Conservation (phyloP, 2,888 invertebrate species). For the Ophion obscuratus region DNA sequence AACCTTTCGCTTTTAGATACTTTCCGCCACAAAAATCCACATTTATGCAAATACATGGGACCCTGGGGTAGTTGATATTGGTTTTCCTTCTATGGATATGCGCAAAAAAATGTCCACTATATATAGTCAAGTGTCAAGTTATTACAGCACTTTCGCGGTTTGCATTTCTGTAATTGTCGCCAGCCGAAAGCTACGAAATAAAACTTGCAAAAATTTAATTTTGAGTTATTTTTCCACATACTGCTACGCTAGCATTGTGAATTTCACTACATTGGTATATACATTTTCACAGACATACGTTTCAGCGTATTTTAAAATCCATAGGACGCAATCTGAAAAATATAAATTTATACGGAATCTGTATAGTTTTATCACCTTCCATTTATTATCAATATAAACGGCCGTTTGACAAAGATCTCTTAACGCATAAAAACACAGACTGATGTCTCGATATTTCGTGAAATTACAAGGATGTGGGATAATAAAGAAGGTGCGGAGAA, state of each 20-base stretch:
- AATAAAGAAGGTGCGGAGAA: too few relatives aligned
- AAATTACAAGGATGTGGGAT: not conserved
- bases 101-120: not conserved
- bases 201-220: not conserved
- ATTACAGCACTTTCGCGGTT: not conserved
- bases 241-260: not conserved
- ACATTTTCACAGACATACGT: not conserved
- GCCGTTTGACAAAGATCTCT: not conserved
- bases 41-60: constrained; percentile 24
- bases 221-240: not conserved
- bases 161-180: not conserved
- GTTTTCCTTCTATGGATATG: not conserved
- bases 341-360: not conserved
- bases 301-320: not conserved
- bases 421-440: not conserved
- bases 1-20: constrained; percentile 30
- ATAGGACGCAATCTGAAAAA: not conserved
- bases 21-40: constrained; percentile 25
- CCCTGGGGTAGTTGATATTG: constrained; percentile 16
- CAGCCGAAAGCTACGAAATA: not conserved
- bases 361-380: not conserved
- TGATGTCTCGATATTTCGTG: not conserved
- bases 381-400: not conserved
- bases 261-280: not conserved
- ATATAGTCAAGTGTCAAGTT: not conserved